Percentiles rank a stretch among this genome's conserved stretches.
Evolutionary conservation across 35 echinoderm and acorn worm species (phyloP).

Genomic region (Heliocidaris erythrogramma): DNA sequence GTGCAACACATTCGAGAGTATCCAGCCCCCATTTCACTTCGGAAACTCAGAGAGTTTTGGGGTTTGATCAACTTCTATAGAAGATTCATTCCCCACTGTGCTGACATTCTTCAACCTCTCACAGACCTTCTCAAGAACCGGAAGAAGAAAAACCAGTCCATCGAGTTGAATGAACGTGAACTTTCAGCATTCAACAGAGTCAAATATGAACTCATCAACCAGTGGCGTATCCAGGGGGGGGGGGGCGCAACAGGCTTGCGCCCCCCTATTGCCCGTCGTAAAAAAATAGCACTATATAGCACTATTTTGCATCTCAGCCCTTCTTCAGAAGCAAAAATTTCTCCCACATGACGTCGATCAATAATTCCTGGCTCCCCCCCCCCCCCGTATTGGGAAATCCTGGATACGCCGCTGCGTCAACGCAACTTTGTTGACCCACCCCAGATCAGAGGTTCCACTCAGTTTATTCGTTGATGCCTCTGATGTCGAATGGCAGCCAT

Average conservation of each 20-base stretch:
- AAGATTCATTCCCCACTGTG: slow-evolving; percentile 53
- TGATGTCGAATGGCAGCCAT: neutral
- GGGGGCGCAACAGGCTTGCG: no score
- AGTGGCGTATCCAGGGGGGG: no score
- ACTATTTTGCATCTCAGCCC: no score
- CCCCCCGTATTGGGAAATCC: no score
- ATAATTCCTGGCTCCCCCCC: no score
- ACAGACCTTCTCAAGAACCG: slow-evolving; percentile 46
- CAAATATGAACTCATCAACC: slow-evolving; percentile 42
- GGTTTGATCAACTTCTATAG: slow-evolving; percentile 55
- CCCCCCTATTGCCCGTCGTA: no score
- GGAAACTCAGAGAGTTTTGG: slow-evolving; percentile 55
- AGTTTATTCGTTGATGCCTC: slow-evolving; percentile 60
- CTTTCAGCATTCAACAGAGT: slow-evolving; percentile 1
- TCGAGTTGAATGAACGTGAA: neutral
- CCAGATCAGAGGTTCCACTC: slow-evolving; percentile 10
- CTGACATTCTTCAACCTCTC: slow-evolving; percentile 49
- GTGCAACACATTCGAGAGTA: slow-evolving; percentile 18
- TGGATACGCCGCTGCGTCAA: no score
- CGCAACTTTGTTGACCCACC: slow-evolving; percentile 45
- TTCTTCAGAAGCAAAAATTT: no score
- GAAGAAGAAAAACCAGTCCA: neutral
- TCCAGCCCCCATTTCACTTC: slow-evolving; percentile 36
- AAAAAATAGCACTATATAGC: no score
- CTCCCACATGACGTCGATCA: no score